phyloP scores from a whole-genome alignment of 2,888 invertebrate genomes.

The Caenorhabditis imperialis region DNA sequence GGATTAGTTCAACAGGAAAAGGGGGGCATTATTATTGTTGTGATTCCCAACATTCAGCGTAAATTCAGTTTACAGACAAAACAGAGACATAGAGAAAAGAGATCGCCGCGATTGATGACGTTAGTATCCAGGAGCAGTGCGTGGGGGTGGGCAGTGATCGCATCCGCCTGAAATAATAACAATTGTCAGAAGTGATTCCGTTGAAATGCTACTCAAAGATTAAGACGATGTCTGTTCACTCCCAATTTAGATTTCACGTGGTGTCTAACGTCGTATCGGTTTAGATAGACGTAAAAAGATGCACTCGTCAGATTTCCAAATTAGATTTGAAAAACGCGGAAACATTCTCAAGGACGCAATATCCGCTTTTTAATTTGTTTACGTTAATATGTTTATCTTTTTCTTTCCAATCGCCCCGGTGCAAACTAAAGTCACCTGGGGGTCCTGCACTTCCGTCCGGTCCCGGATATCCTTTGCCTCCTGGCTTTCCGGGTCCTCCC shows the following conservation, averaged over 20 bases:
- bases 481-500: conserved; percentile 62
- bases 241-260: too few relatives aligned
- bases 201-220: too few relatives aligned
- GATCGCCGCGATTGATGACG: conserved; percentile 29
- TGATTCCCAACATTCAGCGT: conserved; percentile 21
- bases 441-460: conserved; percentile 59
- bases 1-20: background rate
- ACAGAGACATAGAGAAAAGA: conserved; percentile 17
- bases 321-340: conserved; percentile 3
- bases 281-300: background rate
- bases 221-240: background rate
- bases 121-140: conserved; percentile 69
- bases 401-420: background rate
- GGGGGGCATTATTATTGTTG: conserved; percentile 29
- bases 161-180: conserved; percentile 57
- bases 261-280: background rate
- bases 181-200: conserved; percentile 8
- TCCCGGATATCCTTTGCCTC: conserved; percentile 52
- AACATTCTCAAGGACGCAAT: conserved; percentile 12
- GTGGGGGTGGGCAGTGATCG: conserved; percentile 68
- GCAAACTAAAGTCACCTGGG: conserved; percentile 40
- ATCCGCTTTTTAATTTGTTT: conserved; percentile 26
- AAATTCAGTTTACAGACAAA: conserved; percentile 44
- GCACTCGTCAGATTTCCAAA: too few relatives aligned
- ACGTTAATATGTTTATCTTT: conserved; percentile 3